Percentiles rank a stretch among this genome's conserved stretches.
Evolutionary conservation across 2,797 vertebrate genomes (phyloP).

Genomic region (Enteromius radiatus): DNA sequence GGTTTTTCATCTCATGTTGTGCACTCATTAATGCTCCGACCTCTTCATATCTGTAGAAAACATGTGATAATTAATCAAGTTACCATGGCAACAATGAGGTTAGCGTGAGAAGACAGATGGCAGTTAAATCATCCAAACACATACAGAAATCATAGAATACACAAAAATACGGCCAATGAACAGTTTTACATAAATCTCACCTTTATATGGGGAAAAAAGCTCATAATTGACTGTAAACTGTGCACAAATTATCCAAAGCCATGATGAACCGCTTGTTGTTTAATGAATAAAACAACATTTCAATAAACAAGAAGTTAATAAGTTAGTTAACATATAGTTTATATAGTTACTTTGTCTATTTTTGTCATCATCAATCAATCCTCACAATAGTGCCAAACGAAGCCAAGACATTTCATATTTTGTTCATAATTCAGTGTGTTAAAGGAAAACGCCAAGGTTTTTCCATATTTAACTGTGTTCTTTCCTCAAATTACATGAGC

Average conservation of each 20-base stretch:
- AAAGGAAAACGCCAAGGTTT: no score
- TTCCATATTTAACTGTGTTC: no score
- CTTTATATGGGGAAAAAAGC: neutral
- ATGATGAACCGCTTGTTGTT: neutral
- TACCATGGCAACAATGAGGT: conserved; percentile 30
- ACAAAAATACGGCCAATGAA: neutral
- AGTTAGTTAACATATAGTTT: no score
- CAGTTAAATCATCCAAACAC: conserved; percentile 5
- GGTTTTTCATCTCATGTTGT: conserved; percentile 9
- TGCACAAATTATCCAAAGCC: neutral
- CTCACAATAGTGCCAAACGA: neutral
- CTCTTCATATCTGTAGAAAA: conserved; percentile 35
- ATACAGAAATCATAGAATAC: conserved; percentile 1
- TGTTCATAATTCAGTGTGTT: neutral
- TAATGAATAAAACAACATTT: neutral
- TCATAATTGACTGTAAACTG: neutral
- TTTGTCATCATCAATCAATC: neutral
- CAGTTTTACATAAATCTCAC: neutral
- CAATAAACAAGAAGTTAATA: neutral
- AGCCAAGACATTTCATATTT: neutral
- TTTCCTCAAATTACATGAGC: no score
- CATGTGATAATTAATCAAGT: conserved; percentile 22
- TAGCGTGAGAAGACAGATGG: neutral
- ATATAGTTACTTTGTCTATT: no score
- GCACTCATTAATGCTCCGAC: conserved; percentile 28